A percentile compares a stretch with the other conserved stretches of the same genome.
phyloP scores from a whole-genome alignment of 2,888 invertebrate species.

The Azorinus chamasolen region DNA sequence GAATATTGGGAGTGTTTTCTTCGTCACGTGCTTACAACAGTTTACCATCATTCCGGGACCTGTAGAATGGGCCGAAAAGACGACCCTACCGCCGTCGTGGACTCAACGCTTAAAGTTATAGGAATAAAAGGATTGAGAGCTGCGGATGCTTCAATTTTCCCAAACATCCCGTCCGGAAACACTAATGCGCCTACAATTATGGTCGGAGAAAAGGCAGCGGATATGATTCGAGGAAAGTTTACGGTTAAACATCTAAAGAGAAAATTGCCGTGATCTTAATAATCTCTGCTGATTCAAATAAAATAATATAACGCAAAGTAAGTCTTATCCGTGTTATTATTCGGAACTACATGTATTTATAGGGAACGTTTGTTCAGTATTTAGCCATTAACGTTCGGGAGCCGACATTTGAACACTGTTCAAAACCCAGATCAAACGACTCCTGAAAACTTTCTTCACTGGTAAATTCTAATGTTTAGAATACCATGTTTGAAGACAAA shows the following conservation, averaged over 20 bases:
- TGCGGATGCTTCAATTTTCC: slow-evolving; percentile 54
- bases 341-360: too few species aligned
- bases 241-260: slow-evolving; percentile 3
- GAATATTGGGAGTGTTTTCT: slow-evolving; percentile 63
- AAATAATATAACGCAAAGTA: too few species aligned
- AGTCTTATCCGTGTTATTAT: too few species aligned
- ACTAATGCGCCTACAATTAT: slow-evolving; percentile 52
- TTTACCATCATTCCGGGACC: slow-evolving; percentile 91
- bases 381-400: too few species aligned
- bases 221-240: slow-evolving; percentile 16
- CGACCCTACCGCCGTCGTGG: slow-evolving; percentile 89
- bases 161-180: slow-evolving; percentile 52
- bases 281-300: too few species aligned
- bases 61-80: slow-evolving; percentile 90
- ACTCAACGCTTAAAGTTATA: slow-evolving; percentile 86
- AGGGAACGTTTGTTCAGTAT: too few species aligned
- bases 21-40: slow-evolving; percentile 33
- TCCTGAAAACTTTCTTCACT: too few species aligned
- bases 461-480: too few species aligned
- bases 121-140: slow-evolving; percentile 45
- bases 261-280: neutral
- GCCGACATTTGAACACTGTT: too few species aligned
- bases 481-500: too few species aligned
- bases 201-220: slow-evolving; percentile 35
- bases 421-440: too few species aligned